Evolutionary conservation across 1,140 invertebrate species (phyloP).

Genomic region (Stegodyphus mimosarum): DNA sequence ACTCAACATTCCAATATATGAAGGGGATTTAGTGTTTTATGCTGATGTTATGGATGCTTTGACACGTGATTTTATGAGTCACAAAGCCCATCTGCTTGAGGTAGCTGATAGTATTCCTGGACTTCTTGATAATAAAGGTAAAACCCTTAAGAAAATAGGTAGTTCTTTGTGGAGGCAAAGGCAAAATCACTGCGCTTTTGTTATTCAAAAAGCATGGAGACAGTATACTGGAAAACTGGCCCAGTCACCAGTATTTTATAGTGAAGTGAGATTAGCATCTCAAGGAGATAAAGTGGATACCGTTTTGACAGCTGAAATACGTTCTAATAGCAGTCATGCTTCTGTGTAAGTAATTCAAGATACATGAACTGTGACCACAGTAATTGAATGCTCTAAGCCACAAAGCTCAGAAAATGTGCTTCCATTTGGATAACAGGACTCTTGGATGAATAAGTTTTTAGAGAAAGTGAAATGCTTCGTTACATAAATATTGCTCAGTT

Average conservation of each 20-base stretch:
- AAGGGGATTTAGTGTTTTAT: constrained; percentile 95
- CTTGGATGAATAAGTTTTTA: too few species aligned
- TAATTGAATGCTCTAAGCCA: neutral
- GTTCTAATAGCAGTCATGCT: constrained; percentile 48
- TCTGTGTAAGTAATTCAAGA: constrained; percentile 27
- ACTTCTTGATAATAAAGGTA: constrained; percentile 75
- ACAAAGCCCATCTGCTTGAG: constrained; percentile 77
- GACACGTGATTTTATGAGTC: constrained; percentile 90
- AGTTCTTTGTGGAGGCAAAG: constrained; percentile 95
- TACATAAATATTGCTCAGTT: too few species aligned
- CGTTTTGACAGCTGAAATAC: constrained; percentile 32
- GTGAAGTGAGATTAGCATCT: constrained; percentile 46
- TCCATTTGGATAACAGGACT: constrained; percentile 2
- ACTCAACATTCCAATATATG: constrained; percentile 98
- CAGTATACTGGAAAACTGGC: constrained; percentile 66
- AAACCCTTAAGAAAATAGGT: constrained; percentile 87
- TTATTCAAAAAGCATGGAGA: constrained; percentile 94
- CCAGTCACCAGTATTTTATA: constrained; percentile 46
- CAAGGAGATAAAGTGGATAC: constrained; percentile 46
- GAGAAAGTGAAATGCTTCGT: too few species aligned
- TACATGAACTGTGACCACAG: neutral
- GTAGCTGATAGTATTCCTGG: constrained; percentile 68
- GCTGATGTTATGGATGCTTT: constrained; percentile 86
- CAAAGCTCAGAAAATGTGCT: constrained; percentile 48
- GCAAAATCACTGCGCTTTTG: constrained; percentile 93